Percentiles rank a stretch among this genome's conserved stretches.
These are phyloP conservation scores for Papilio gigon DNA, from an alignment of 2,888 invertebrate species.

Conservation along the genomic window DNA sequence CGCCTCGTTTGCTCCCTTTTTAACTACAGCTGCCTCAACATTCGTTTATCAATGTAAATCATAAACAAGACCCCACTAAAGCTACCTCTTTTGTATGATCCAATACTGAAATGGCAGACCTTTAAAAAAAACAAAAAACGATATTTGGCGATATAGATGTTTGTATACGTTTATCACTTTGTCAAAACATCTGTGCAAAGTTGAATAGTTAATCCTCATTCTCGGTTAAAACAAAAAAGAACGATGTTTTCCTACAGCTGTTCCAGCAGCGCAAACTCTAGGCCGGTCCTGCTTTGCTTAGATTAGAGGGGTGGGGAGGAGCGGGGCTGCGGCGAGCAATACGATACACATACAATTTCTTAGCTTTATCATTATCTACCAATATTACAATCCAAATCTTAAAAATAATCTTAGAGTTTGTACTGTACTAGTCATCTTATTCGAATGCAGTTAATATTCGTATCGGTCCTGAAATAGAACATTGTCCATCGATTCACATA, in stretches of 20 bases:
- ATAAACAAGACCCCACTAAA: no score
- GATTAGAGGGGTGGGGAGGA: neutral
- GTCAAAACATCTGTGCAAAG: no score
- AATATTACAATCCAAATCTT: conserved; percentile 10
- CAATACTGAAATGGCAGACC: neutral
- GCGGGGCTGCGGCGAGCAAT: neutral
- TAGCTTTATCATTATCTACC: conserved; percentile 6
- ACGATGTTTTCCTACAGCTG: no score
- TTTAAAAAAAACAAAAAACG: neutral
- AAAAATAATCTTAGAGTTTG: neutral
- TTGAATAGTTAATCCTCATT: no score
- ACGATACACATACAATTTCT: conserved; percentile 7
- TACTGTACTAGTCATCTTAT: conserved; percentile 5
- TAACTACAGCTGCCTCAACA: neutral
- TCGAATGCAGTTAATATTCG: neutral
- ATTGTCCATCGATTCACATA: conserved; percentile 13
- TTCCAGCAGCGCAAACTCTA: no score
- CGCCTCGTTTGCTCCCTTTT: no score
- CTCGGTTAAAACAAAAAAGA: no score
- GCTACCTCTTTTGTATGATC: no score
- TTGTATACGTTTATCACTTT: neutral
- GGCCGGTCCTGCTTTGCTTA: no score
- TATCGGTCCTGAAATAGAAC: neutral
- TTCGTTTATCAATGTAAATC: no score
- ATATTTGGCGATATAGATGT: neutral